phyloP scores from a whole-genome alignment of 2,888 invertebrate genomes.

The Petrolisthes manimaculis region DNA sequence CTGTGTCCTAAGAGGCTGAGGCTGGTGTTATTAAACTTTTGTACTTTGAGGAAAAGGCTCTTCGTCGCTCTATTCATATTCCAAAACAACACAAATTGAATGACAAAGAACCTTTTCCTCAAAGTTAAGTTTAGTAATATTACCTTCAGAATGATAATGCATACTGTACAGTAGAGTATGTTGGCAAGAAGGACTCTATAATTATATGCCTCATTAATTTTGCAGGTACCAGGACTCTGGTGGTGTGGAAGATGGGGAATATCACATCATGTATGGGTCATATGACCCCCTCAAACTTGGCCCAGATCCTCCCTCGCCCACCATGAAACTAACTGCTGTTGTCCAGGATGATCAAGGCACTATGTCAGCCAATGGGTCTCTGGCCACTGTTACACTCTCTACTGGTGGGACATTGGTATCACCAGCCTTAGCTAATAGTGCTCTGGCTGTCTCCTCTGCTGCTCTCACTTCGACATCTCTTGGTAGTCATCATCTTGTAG shows the following conservation, averaged over 20 bases:
- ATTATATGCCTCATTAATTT: neutral
- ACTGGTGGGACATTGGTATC: constrained; percentile 35
- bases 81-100: too few species aligned
- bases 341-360: constrained; percentile 15
- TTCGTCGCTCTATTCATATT: too few species aligned
- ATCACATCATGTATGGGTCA: constrained; percentile 55
- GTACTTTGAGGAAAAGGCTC: too few species aligned
- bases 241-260: constrained; percentile 35
- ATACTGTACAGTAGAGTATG: too few species aligned
- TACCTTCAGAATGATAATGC: too few species aligned
- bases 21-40: too few species aligned
- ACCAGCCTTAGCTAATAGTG: neutral
- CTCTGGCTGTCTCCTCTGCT: constrained; percentile 22
- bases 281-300: constrained; percentile 32
- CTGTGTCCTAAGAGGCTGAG: too few species aligned
- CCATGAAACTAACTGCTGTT: constrained; percentile 37
- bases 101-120: too few species aligned
- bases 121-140: too few species aligned
- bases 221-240: constrained; percentile 51
- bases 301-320: constrained; percentile 19
- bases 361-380: constrained; percentile 24
- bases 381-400: constrained; percentile 32
- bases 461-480: constrained; percentile 7
- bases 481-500: neutral
- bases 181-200: too few species aligned